phyloP scores from a whole-genome alignment of 2,797 vertebrate genomes.

The Antrozous pallidus region DNA sequence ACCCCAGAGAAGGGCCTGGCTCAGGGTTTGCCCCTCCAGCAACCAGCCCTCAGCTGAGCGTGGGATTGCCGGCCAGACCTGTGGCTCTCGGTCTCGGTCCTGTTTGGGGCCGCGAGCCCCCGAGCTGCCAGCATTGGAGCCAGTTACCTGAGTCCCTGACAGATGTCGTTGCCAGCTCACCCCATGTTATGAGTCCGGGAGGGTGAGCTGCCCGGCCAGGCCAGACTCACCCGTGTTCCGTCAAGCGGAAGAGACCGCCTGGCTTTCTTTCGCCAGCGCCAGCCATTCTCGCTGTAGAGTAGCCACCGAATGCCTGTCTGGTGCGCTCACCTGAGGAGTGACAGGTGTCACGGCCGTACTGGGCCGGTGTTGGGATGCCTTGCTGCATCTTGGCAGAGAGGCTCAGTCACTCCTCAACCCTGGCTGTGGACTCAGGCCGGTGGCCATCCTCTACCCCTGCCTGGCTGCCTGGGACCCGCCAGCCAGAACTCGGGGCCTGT shows the following conservation, averaged over 20 bases:
- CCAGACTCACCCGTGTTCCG: not conserved
- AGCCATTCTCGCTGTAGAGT: not conserved
- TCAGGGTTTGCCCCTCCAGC: not conserved
- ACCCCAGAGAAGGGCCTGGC: not conserved
- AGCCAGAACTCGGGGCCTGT: constrained; percentile 51
- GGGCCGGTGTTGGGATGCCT: not conserved
- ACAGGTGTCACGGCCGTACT: not conserved
- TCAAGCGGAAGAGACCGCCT: not conserved
- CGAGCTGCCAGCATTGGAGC: not conserved
- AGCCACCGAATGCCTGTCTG: not conserved
- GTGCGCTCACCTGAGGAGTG: not conserved
- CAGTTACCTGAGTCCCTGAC: not conserved
- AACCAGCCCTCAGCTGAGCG: not conserved
- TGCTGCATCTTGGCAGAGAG: not conserved
- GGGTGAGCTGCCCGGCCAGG: not conserved
- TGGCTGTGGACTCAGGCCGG: not conserved
- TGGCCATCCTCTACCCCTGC: constrained; percentile 27
- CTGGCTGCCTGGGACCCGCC: constrained; percentile 46
- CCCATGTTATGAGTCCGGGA: not conserved
- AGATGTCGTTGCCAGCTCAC: not conserved
- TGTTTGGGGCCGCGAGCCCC: not conserved
- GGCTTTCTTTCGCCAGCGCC: not conserved
- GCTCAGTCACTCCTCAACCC: not conserved
- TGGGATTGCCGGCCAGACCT: not conserved
- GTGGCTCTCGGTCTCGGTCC: not conserved